Evolutionary conservation across 2,113 vertebrate species (phyloP).

Genomic region (Ia io): DNA sequence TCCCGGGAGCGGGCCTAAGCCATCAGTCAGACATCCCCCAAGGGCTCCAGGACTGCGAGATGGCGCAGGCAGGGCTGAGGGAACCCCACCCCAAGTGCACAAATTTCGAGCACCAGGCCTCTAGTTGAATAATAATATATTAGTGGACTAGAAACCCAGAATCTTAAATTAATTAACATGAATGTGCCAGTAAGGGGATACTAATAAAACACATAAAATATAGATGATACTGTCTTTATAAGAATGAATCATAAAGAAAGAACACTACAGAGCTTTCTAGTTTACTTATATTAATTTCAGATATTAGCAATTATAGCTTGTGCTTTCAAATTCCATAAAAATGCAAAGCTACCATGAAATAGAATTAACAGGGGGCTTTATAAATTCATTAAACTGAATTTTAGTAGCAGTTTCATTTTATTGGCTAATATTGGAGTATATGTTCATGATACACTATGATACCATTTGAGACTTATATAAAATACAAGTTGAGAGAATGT

Average conservation of each 20-base stretch:
- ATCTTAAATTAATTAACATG: conserved; percentile 43
- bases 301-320: conserved; percentile 62
- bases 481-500: conserved; percentile 73
- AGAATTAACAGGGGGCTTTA: conserved; percentile 63
- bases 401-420: conserved; percentile 23
- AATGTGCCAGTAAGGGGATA: background rate
- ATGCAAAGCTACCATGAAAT: conserved; percentile 62
- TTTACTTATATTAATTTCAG: conserved; percentile 63
- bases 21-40: too few relatives aligned
- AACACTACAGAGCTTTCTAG: background rate
- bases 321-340: conserved; percentile 60
- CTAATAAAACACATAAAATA: conserved; percentile 11
- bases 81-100: too few relatives aligned
- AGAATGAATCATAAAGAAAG: conserved; percentile 44
- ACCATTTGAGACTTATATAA: conserved; percentile 70
- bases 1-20: too few relatives aligned
- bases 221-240: background rate
- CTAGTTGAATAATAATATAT: background rate
- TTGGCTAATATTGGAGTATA: conserved; percentile 54
- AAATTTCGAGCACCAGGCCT: too few relatives aligned
- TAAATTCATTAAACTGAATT: conserved; percentile 65
- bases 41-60: too few relatives aligned
- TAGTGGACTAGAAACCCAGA: background rate
- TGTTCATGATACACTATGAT: conserved; percentile 57
- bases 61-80: too few relatives aligned